These are phyloP conservation scores for Tragulus kanchil DNA, from an alignment of 2,113 vertebrate genomes.

Conservation along the genomic window DNA sequence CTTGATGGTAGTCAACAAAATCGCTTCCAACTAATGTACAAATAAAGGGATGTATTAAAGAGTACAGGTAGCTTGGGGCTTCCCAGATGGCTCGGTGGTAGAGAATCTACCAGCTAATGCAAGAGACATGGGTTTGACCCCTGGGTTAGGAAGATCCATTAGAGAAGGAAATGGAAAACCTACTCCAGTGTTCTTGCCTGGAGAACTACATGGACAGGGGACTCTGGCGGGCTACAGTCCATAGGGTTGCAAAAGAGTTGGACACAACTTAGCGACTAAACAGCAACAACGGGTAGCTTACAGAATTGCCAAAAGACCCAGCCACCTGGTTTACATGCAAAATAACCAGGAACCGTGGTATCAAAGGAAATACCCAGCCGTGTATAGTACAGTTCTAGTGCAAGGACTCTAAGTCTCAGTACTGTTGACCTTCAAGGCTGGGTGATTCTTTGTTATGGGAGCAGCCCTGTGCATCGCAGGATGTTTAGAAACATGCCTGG, in stretches of 20 bases:
- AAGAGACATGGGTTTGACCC: background rate
- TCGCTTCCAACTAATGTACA: background rate
- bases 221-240: background rate
- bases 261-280: background rate
- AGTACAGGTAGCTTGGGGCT: background rate
- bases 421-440: background rate
- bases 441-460: background rate
- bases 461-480: too few species aligned
- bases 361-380: background rate
- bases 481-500: background rate
- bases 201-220: background rate
- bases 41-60: background rate
- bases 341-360: accelerated
- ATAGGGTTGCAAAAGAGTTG: background rate
- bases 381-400: background rate
- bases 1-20: background rate
- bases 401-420: background rate
- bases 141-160: background rate
- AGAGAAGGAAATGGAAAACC: background rate
- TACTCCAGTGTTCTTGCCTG: background rate
- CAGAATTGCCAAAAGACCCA: background rate
- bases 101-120: background rate
- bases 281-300: background rate
- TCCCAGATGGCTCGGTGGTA: background rate
- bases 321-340: background rate